These are phyloP conservation scores for Calliopsis andreniformis DNA, from an alignment of 1,140 invertebrate species.

Conservation along the genomic window DNA sequence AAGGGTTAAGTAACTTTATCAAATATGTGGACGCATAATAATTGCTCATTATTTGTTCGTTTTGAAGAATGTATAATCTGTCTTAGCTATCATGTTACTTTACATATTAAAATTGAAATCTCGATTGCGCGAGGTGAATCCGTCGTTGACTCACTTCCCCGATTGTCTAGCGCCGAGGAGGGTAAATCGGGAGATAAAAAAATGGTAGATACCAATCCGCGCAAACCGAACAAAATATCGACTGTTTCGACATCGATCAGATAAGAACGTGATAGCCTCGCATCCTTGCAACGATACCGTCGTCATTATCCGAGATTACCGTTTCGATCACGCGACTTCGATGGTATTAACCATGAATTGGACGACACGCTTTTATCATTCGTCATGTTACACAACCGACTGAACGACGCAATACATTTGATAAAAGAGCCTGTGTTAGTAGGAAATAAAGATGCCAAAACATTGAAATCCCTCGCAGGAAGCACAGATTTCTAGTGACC, in stretches of 20 bases:
- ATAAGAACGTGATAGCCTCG: slow-evolving; percentile 12
- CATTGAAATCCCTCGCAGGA: no score
- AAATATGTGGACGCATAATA: no score
- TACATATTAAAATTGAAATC: neutral
- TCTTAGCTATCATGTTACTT: no score
- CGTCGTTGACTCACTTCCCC: slow-evolving; percentile 22
- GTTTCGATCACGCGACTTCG: neutral
- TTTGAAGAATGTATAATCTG: no score
- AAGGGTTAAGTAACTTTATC: no score
- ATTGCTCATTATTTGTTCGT: no score
- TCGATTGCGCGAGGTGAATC: neutral
- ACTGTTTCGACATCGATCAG: neutral
- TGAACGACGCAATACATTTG: no score
- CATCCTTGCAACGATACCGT: neutral
- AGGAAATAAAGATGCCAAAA: no score
- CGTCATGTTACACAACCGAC: neutral
- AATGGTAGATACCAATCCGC: neutral
- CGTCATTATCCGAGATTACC: slow-evolving; percentile 11
- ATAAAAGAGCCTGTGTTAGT: no score
- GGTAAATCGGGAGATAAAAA: neutral
- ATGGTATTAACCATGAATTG: neutral
- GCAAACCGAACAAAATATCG: slow-evolving; percentile 14
- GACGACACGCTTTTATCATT: slow-evolving; percentile 9
- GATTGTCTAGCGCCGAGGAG: slow-evolving; percentile 1
- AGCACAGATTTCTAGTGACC: no score